Evolutionary conservation across 2,113 vertebrate genomes (phyloP).

Genomic region (Rhea americana): DNA sequence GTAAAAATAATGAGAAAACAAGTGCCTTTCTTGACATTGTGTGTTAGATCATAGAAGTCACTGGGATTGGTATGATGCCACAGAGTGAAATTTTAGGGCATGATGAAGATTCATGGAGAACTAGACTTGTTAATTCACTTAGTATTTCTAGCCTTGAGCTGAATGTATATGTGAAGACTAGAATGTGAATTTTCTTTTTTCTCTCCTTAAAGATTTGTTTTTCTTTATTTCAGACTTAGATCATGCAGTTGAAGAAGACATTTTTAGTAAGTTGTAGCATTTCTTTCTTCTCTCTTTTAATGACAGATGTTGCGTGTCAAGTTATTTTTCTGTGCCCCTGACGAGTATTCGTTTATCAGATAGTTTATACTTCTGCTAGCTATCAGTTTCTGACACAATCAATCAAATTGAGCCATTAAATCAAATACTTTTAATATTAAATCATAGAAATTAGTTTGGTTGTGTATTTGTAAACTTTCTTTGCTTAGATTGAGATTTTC

Average conservation of each 20-base stretch:
- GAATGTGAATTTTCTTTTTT: background rate
- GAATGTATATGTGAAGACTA: background rate
- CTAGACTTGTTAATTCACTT: background rate
- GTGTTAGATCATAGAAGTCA: background rate
- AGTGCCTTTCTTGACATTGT: background rate
- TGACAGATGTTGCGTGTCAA: background rate
- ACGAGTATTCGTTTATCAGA: background rate
- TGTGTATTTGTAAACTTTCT: background rate
- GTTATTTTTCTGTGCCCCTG: background rate
- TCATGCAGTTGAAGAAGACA: constrained; percentile 79
- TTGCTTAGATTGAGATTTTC: background rate
- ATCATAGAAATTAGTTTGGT: background rate
- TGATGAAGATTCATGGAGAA: background rate
- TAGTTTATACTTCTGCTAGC: background rate
- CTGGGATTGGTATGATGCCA: background rate
- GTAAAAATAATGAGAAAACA: background rate
- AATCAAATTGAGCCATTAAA: background rate
- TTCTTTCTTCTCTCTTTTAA: background rate
- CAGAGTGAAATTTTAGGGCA: background rate
- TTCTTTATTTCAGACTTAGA: constrained; percentile 79
- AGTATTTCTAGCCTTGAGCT: background rate
- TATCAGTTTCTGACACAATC: background rate
- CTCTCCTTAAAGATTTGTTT: background rate
- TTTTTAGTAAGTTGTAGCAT: constrained; percentile 80
- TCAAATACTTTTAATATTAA: background rate